Base-by-base conservation (phyloP, 2,797 vertebrate species). In the Lithobates sylvaticus region DNA sequence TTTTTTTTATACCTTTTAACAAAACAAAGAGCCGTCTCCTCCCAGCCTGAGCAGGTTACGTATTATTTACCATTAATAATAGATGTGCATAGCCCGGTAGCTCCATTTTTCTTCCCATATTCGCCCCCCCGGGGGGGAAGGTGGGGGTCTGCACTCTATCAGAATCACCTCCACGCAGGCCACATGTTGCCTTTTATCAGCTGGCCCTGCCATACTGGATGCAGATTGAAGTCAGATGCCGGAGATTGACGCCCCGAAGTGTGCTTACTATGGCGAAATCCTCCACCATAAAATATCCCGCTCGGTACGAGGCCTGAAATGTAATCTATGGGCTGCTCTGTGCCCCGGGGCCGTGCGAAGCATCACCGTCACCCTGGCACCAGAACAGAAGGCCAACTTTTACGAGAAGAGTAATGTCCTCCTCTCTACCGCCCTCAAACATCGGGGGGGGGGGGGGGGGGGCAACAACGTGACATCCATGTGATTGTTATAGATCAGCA, bases 141-240 rank as follows among this genome's bases (percentile, higher is more conserved):
- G 34, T 5, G 50, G 26, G 39, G 71, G 58, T 73, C 85, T 83
- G 80, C 50, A 83, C 58, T 47, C 42, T 83, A 58, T 83, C 80
- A 83, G 29, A 15, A 39, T 78, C 85, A 87, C 85, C 85, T 87
- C 61, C 68, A 39, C 47, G 32, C 54, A 73, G 69, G 68, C 74
- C 75, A 78, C 68, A 39, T 83, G 69, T 39, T 83, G 85, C 68
- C 79, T 87, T 78, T 87, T 83, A 87, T 87, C 80, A 87, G 85
- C 54, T 65, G 15, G 68, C 50, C n/a, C 74, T 74, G 26, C 71
- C 75, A 83, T 83, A 83, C 76, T 67, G 69, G 68, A 72, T 73
- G 74, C n/a, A 77, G 80, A 83, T 87, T 87, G 42, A 82, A 82
- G 42, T 78, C 85, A 83, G 72, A 86, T 86, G 84, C 23, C 32